Evolutionary conservation across 2,797 vertebrate genomes (phyloP), one percentile per base, ranked within the genome.

Genomic region (Megalops cyprinoides): DNA sequence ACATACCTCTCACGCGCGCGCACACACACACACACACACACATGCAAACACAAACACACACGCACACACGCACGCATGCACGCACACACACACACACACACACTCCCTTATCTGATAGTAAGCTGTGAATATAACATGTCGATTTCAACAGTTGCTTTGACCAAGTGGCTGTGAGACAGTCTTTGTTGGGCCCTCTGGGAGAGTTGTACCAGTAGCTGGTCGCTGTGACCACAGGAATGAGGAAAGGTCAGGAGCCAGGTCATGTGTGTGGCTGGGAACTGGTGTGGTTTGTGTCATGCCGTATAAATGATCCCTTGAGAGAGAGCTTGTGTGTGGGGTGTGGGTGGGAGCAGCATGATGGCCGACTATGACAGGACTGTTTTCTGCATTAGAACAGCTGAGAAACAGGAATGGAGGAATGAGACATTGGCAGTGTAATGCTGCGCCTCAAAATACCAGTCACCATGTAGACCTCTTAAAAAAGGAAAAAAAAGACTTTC

Each of bases 241-340:
- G 46, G 15, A 3, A 0, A 37, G 85, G 83, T 88, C 80, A 85
- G 76, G 84, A 85, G 79, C 55, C 82, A 86, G 81, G 86, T 80
- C 85, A 77, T 87, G 84, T 79, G 85, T 87, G 89, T 90, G 69
- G 83, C 87, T 31, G 3, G 84, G 81, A 87, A 82, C 80, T 78
- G 84, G 88, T 65, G 51, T 23, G 89, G 85, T 88, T 88, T 86
- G 84, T 82, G 75, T 85, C 85, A 58, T 62, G 78, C 81, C 78
- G 55, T 84, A 84, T 86, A 86, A 86, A 81, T 69, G 80, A 87
- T 86, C 81, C 76, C 79, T 23, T 60, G 44, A 75, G 82, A 25
- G 65, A 65, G 14, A 69, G 65, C 42, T 14, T 15, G 18, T 39
- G 65, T 37, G 14, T 15, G 14, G 65, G 65, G 65, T 6, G n/a